Evolutionary conservation across 1,140 invertebrate species (phyloP).

Genomic region (Ditylenchus dipsaci): DNA sequence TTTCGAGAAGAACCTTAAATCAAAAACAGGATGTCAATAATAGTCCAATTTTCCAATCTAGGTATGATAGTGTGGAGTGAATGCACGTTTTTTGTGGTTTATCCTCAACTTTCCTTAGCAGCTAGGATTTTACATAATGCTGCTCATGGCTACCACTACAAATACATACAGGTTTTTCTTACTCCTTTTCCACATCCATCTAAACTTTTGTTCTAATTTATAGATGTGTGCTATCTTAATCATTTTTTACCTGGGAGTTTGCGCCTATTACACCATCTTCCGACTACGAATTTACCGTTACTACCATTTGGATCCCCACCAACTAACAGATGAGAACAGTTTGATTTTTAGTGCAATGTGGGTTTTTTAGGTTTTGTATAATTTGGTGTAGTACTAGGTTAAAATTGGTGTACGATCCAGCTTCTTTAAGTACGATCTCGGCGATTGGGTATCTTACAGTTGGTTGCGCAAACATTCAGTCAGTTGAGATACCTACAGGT

Average conservation of each 20-base stretch:
- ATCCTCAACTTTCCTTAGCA: slow-evolving; percentile 86
- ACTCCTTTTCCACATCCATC: slow-evolving; percentile 31
- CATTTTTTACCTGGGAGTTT: slow-evolving; percentile 89
- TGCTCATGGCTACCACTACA: slow-evolving; percentile 79
- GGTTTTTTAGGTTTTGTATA: slow-evolving; percentile 51
- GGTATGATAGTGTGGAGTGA: slow-evolving; percentile 91
- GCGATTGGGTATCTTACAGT: background rate
- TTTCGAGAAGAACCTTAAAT: no score
- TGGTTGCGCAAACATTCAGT: no score
- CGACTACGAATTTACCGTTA: slow-evolving; percentile 91
- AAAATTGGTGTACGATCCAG: no score
- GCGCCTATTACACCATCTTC: slow-evolving; percentile 93
- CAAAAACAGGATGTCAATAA: no score
- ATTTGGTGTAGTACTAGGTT: background rate
- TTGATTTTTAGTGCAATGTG: slow-evolving; percentile 90
- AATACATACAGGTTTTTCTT: slow-evolving; percentile 79
- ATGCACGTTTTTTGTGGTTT: slow-evolving; percentile 87
- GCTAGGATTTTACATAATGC: slow-evolving; percentile 81
- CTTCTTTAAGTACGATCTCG: background rate
- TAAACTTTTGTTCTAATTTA: slow-evolving; percentile 33
- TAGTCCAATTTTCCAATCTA: no score
- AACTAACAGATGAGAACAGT: slow-evolving; percentile 97
- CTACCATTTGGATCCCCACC: slow-evolving; percentile 91
- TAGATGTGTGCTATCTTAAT: slow-evolving; percentile 78
- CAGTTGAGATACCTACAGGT: no score